Base-by-base conservation (phyloP, 1,140 invertebrate genomes). In the Drosophila cardini region DNA sequence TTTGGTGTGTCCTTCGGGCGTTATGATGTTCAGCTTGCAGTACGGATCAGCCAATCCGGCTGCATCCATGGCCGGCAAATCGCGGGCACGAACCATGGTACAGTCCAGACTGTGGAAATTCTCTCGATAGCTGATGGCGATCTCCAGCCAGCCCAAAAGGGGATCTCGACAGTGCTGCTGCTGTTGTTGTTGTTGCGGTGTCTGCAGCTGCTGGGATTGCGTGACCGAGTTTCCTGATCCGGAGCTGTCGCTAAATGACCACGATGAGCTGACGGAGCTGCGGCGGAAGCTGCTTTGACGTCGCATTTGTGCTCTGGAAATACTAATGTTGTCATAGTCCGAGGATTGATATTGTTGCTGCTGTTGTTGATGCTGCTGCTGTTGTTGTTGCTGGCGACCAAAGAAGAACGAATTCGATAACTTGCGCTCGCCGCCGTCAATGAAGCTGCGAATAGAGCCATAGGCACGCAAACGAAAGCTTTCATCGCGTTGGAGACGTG, bases 11-110 rank as follows among this genome's bases (percentile, higher is more conserved):
- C 73, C 90, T 52, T 92, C 91, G 15, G 90, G 80, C 7, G 91
- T 92, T 0, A 98, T 92, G 42, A 98, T 94, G 91, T 98, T 97
- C 10, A 98, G 93, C 91, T 97, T 96, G 83, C 97, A 97, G 91
- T 97, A 98, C 2, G 97, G 97, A 94, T 98, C 97, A 4, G 97
- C 95, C n/a, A 98, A 93, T 1, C 97, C 97, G 77, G 97, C 96
- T 73, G 96, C 96, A 90, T 98, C 97, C 96, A 97, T 98, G 10
- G 96, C 95, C 57, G 95, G 96, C 9, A 98, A 92, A 76, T 95
- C 95, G 52, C 95, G 93, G 0, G 96, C 96, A 64, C 96, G 94
- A 62, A 96, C 94, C 16, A 98, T 94, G 0, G 95, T 96, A 84
- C 96, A 97, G 75, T 97, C 96, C 10, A 98, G 93, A 11, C 95